A percentile compares a stretch with the other conserved stretches of the same genome.
phyloP scores from a whole-genome alignment of 53 echinoderm and acorn worm species.

The Zoroaster sp. region DNA sequence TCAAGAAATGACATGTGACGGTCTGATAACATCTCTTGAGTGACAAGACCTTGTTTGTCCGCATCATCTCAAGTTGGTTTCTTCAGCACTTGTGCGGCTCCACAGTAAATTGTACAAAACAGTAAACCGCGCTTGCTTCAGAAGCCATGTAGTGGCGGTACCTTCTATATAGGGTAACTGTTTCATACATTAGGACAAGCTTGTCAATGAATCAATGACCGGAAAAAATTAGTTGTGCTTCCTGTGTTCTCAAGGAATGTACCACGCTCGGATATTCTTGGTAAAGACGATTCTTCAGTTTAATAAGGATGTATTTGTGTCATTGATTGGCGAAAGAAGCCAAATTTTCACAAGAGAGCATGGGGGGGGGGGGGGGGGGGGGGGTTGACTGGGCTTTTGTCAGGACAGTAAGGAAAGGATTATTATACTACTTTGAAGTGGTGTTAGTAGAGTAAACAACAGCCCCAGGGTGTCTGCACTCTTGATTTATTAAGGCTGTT shows the following conservation, averaged over 20 bases:
- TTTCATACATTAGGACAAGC: background rate
- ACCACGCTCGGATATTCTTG: background rate
- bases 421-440: background rate
- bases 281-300: background rate
- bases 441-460: slow-evolving; percentile 18
- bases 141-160: background rate
- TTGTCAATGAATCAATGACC: background rate
- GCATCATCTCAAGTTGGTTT: background rate
- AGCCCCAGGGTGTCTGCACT: background rate
- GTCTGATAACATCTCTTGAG: background rate
- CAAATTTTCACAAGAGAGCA: background rate
- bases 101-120: background rate
- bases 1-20: background rate
- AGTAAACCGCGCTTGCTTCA: background rate
- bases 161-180: background rate
- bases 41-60: background rate
- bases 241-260: background rate
- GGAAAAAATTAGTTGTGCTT: background rate
- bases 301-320: background rate
- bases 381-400: background rate
- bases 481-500: background rate
- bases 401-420: background rate
- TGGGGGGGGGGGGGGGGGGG: background rate
- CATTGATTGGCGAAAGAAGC: background rate
- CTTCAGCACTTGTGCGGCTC: background rate